These are phyloP conservation scores for Oxytorus armatus DNA, from an alignment of 2,888 invertebrate species.

Conservation along the genomic window DNA sequence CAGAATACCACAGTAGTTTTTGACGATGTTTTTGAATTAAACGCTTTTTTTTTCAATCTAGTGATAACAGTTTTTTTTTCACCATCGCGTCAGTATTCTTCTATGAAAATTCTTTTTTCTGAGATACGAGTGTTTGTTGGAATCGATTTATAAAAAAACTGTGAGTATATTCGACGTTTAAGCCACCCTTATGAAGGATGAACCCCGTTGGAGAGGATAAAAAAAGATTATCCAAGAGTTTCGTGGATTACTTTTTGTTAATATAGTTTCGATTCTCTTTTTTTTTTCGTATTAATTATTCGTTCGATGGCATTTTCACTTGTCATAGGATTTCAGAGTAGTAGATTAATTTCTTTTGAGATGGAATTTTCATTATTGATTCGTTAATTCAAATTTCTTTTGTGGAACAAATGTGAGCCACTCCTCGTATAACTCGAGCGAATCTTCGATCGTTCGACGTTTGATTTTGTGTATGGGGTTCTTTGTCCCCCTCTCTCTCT, in stretches of 20 bases:
- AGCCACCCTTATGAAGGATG: slow-evolving; percentile 6
- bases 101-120: neutral
- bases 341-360: slow-evolving; percentile 11
- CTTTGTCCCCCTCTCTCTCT: slow-evolving; percentile 9
- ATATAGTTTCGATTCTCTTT: no score
- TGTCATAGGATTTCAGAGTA: neutral
- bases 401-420: slow-evolving; percentile 8
- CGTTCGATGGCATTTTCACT: neutral
- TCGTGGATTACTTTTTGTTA: neutral
- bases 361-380: neutral
- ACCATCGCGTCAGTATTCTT: slow-evolving; percentile 3
- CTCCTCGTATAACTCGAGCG: slow-evolving; percentile 38
- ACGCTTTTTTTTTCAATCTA: neutral
- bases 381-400: neutral
- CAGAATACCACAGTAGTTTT: slow-evolving; percentile 30
- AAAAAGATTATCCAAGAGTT: neutral
- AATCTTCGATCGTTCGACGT: slow-evolving; percentile 63
- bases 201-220: slow-evolving; percentile 5
- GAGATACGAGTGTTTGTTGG: slow-evolving; percentile 31
- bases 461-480: slow-evolving; percentile 44
- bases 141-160: slow-evolving; percentile 30
- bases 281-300: neutral
- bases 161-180: slow-evolving; percentile 46
- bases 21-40: slow-evolving; percentile 21
- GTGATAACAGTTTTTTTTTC: slow-evolving; percentile 18